Base-by-base conservation (phyloP, 2,888 invertebrate genomes). In the Torymus aiolomorphi region DNA sequence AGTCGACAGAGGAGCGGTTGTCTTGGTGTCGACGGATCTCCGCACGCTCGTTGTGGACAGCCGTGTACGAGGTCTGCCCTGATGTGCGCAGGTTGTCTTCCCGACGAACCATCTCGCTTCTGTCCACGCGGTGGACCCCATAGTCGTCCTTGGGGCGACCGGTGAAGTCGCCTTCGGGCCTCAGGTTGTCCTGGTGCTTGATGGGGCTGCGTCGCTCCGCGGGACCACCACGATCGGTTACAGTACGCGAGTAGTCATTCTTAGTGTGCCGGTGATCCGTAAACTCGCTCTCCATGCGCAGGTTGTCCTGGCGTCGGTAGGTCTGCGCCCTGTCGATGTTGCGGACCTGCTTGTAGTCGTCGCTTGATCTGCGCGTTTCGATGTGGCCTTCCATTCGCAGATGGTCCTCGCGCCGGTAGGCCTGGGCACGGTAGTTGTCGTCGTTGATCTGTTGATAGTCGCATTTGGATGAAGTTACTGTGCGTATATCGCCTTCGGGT, bases 371-470 rank as follows among this genome's bases (percentile, higher is more conserved):
- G 83, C 90, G 91, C 13, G 70, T 75, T 2, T 81, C 78, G 12
- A 76, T n/a, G 70, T 91, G 92, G 1, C 95, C 95, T 88, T 94
- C 94, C 92, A 95, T 93, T 86, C 92, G 93, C 2, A 95, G 89
- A 87, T 95, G 94, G 87, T 95, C 95, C 88, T 94, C 93, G 83
- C 93, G 94, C 85, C 73, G 59, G 56, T 78, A 81, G 12, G 69
- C 18, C 16, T 81, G 78, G 4, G 81, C 56, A 0, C 69, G 75
- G 20, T 78, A 78, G 42, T 78, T 78, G 0, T 78, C 75, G 0
- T 72, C 75, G 24, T 71, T 59, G 16, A 66, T 14, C 1, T 71
- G 81, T 16, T 81, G 81, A 11, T 74, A 71, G 10, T 79, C 73
- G 24, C 54, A 75, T 16, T 42, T 75, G 14, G 66, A 66, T 10